phyloP scores from a whole-genome alignment of 2,888 invertebrate species.

The Noctua janthina region DNA sequence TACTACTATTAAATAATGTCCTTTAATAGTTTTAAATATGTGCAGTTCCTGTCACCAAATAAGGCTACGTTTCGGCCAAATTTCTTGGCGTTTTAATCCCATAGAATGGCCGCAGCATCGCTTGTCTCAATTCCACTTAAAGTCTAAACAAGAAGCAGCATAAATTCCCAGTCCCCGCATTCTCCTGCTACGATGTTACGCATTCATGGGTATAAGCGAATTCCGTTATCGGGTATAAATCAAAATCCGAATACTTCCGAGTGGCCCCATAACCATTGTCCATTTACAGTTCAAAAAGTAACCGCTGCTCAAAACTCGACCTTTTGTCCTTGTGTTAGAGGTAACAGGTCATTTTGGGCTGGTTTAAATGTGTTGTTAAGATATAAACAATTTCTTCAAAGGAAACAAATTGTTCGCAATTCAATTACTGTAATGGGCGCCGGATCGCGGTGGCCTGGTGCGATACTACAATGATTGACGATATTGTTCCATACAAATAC shows the following conservation, averaged over 20 bases:
- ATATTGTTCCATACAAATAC: slow-evolving; percentile 53
- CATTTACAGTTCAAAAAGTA: slow-evolving; percentile 30
- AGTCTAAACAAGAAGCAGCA: slow-evolving; percentile 63
- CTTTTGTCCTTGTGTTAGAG: slow-evolving; percentile 43
- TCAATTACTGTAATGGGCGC: slow-evolving; percentile 80
- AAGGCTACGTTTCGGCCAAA: not conserved
- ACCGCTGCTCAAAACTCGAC: slow-evolving; percentile 41
- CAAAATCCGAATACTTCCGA: slow-evolving; percentile 71
- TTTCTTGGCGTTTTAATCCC: slow-evolving; percentile 30
- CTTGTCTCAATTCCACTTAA: slow-evolving; percentile 54
- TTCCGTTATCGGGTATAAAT: slow-evolving; percentile 71
- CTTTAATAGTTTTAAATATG: not conserved
- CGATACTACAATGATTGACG: slow-evolving; percentile 59
- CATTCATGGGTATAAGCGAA: slow-evolving; percentile 69
- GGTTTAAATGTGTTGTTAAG: slow-evolving; percentile 55
- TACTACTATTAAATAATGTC: not conserved
- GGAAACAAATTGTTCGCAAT: slow-evolving; percentile 79
- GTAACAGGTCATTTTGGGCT: not conserved
- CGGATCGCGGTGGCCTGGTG: slow-evolving; percentile 57
- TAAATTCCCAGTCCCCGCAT: slow-evolving; percentile 65
- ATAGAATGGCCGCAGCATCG: slow-evolving; percentile 14
- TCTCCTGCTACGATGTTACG: slow-evolving; percentile 62
- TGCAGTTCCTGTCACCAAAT: not conserved
- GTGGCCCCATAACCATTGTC: slow-evolving; percentile 46
- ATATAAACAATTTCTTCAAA: slow-evolving; percentile 80